Percentiles rank a stretch among this genome's conserved stretches.
Conservation (phyloP, 2,113 vertebrate genomes). For the Oophaga pumilio region DNA sequence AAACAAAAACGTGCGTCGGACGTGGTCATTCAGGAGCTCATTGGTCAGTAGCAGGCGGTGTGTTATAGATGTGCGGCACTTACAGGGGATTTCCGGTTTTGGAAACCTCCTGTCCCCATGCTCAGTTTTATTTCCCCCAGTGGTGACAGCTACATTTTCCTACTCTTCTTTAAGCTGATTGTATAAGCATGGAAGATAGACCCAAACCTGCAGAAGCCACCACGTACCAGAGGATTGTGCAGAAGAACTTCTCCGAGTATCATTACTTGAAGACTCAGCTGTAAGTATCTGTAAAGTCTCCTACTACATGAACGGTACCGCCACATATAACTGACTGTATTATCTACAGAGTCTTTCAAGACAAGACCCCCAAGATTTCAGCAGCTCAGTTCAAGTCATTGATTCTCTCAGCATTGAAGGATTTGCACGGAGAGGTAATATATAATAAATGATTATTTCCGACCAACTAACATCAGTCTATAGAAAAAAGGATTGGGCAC, state of each 20-base stretch:
- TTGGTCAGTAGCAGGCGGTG: no score
- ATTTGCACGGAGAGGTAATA: conserved; percentile 87
- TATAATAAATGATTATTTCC: neutral
- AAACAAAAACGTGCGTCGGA: no score
- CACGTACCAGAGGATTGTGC: conserved; percentile 75
- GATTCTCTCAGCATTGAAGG: conserved; percentile 80
- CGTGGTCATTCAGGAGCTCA: no score
- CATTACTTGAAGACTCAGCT: conserved; percentile 85
- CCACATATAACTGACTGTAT: neutral
- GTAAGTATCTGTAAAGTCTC: conserved; percentile 72
- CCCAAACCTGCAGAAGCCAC: conserved; percentile 60
- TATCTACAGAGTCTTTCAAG: conserved; percentile 75
- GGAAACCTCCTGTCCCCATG: no score
- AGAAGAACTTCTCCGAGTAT: conserved; percentile 74
- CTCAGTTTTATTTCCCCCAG: no score
- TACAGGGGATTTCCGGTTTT: no score
- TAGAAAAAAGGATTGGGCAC: no score
- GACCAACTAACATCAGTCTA: no score
- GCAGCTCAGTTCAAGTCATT: conserved; percentile 84
- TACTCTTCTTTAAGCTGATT: neutral
- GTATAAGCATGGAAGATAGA: neutral
- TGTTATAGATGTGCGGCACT: no score
- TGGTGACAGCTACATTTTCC: no score
- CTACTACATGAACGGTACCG: neutral
- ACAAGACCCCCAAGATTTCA: conserved; percentile 67